Evolutionary conservation across 2,113 vertebrate genomes (phyloP), one percentile per base, ranked within the genome.

Genomic region (Athene noctua): DNA sequence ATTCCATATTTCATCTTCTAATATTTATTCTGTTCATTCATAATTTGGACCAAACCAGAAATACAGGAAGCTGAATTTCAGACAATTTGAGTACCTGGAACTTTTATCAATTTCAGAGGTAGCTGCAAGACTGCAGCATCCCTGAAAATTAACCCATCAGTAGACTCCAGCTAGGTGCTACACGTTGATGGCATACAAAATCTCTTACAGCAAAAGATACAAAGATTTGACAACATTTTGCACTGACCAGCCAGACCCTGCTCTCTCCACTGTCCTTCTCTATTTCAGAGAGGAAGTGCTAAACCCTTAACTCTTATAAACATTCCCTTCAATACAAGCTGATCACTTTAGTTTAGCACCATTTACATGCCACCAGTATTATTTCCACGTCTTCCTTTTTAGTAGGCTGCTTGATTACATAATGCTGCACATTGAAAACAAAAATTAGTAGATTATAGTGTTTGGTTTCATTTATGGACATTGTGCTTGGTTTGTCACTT

Each of bases 371-470:
- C 88, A 80, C 93, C 57, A 72, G n/a, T 21, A 80, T 86, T 92
- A 95, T 59, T 93, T 68, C 68, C 87, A 79, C n/a, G 72, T 93
- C 80, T 79, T 75, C 61, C 82, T 83, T 91, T 92, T 74, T 23
- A 90, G 58, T 5, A 63, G 77, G 59, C 73, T 88, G 84, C 73
- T 84, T 89, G 83, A 86, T 95, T 91, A 70, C 27, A 86, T 46
- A 85, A 93, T 27, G 57, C 46, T 55, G 40, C 75, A 49, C 88
- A 78, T 1, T 55, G 92, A 88, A 91, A 96, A 88, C 52, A 95
- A 87, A 77, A 94, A 95, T 94, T 52, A 97, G 84, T 22, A 88
- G 80, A 97, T 96, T 96, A 93, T 26, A 97, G 86, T 47, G 71
- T 52, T 90, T 27, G 62, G 32, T 91, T 96, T 97, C 90, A 91